Conservation (phyloP, 2,888 invertebrate genomes). For the Rhamphomyia laevipes region DNA sequence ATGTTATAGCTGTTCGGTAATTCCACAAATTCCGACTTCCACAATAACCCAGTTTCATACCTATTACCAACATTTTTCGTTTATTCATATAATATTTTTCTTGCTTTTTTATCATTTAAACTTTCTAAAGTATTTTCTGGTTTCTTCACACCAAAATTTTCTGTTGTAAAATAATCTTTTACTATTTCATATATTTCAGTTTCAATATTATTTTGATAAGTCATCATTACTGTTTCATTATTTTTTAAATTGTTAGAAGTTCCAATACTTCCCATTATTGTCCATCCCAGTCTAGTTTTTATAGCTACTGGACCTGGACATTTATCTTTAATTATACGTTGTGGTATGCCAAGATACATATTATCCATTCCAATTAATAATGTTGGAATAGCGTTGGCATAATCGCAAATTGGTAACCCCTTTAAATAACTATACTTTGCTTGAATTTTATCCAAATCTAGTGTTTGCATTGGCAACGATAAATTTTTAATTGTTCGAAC, state of each 20-base stretch:
- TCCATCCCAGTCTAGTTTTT: conserved; percentile 5
- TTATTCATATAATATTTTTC: conserved; percentile 1
- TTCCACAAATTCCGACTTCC: conserved; percentile 8
- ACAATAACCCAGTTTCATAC: conserved; percentile 10
- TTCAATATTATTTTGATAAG: neutral
- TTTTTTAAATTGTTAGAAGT: neutral
- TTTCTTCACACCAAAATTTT: neutral
- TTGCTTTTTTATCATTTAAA: conserved; percentile 6
- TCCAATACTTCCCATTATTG: neutral
- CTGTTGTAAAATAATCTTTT: conserved; percentile 1
- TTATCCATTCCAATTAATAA: conserved; percentile 5
- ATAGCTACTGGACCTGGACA: neutral
- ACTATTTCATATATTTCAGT: neutral
- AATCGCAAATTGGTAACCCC: conserved; percentile 4
- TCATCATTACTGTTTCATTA: neutral
- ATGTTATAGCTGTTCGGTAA: conserved; percentile 13
- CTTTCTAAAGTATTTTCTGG: conserved; percentile 1
- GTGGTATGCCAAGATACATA: neutral
- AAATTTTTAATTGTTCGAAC: conserved; percentile 12
- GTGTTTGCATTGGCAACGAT: conserved; percentile 5
- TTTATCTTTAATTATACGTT: conserved; percentile 2
- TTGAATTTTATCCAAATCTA: conserved; percentile 1
- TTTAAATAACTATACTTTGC: neutral
- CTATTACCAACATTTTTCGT: conserved; percentile 4
- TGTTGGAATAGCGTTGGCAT: conserved; percentile 1